phyloP scores from a whole-genome alignment of 2,888 invertebrate genomes.

The Argyresthia albistria region DNA sequence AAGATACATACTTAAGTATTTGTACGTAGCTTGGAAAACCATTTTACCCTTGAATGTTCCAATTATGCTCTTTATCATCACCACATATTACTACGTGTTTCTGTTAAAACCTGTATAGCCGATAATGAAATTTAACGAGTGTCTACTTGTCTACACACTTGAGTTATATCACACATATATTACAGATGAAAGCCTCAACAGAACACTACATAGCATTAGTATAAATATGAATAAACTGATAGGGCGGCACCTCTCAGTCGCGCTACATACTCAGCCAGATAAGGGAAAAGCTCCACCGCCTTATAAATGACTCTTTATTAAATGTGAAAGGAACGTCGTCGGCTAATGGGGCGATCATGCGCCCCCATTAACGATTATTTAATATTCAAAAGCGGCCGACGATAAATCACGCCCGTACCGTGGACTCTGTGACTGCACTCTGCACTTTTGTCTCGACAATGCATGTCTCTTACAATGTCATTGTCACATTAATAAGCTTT shows the following conservation, averaged over 20 bases:
- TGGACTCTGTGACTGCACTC: slow-evolving; percentile 56
- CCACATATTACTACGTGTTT: too few relatives aligned
- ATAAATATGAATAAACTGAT: slow-evolving; percentile 68
- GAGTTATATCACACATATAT: slow-evolving; percentile 5
- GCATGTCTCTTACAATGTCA: background rate
- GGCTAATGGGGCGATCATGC: slow-evolving; percentile 72
- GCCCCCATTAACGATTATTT: slow-evolving; percentile 73
- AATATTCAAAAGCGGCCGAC: slow-evolving; percentile 70
- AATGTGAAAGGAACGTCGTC: slow-evolving; percentile 68
- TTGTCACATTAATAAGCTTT: slow-evolving; percentile 1
- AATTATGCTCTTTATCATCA: too few relatives aligned
- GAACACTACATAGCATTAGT: slow-evolving; percentile 1
- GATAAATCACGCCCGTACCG: slow-evolving; percentile 67
- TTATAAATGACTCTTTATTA: slow-evolving; percentile 73
- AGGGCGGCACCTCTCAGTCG: slow-evolving; percentile 68
- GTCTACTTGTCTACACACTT: background rate
- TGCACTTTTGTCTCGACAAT: slow-evolving; percentile 55
- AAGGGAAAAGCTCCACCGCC: slow-evolving; percentile 67
- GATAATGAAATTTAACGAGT: background rate
- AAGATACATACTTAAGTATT: too few relatives aligned
- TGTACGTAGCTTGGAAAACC: too few relatives aligned
- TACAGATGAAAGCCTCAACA: slow-evolving; percentile 4
- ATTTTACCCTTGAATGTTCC: too few relatives aligned
- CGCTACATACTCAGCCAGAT: slow-evolving; percentile 65
- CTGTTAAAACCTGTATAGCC: background rate